Conservation (phyloP, 2,888 invertebrate species). For the Drosophila fungiperda region DNA sequence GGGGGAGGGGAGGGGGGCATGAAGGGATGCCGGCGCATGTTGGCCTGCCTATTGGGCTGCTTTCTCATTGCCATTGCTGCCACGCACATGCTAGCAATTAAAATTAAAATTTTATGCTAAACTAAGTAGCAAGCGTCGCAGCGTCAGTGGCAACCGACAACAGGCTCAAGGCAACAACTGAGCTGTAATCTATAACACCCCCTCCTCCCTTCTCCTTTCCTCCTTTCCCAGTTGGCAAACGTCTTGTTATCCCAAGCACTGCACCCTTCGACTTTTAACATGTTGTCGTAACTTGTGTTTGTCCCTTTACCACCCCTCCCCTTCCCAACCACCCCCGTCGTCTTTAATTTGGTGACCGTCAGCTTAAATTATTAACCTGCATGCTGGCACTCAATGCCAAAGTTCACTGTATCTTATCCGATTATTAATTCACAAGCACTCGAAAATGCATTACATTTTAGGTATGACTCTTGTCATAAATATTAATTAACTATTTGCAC, state of each 20-base stretch:
- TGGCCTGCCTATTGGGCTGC: slow-evolving; percentile 38
- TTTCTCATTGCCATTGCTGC: slow-evolving; percentile 53
- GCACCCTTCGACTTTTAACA: slow-evolving; percentile 8
- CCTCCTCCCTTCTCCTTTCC: no score
- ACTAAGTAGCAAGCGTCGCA: slow-evolving; percentile 72
- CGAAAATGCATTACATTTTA: slow-evolving; percentile 58
- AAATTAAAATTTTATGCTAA: slow-evolving; percentile 80
- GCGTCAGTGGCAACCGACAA: slow-evolving; percentile 23
- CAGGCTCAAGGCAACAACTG: slow-evolving; percentile 30
- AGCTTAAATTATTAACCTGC: slow-evolving; percentile 64
- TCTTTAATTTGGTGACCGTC: slow-evolving; percentile 30
- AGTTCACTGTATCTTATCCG: slow-evolving; percentile 40
- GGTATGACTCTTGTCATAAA: slow-evolving; percentile 56
- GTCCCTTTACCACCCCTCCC: background rate
- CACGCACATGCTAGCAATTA: slow-evolving; percentile 80
- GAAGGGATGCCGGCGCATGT: background rate
- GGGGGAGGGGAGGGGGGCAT: no score
- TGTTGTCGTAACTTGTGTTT: background rate
- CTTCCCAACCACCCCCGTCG: background rate
- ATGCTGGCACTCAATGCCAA: slow-evolving; percentile 52
- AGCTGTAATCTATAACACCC: slow-evolving; percentile 1
- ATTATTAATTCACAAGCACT: slow-evolving; percentile 58
- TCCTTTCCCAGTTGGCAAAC: background rate
- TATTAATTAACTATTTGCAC: slow-evolving; percentile 69
- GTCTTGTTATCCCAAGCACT: background rate